Conservation (phyloP, 2,888 invertebrate genomes). For the Crepidodera aurea region DNA sequence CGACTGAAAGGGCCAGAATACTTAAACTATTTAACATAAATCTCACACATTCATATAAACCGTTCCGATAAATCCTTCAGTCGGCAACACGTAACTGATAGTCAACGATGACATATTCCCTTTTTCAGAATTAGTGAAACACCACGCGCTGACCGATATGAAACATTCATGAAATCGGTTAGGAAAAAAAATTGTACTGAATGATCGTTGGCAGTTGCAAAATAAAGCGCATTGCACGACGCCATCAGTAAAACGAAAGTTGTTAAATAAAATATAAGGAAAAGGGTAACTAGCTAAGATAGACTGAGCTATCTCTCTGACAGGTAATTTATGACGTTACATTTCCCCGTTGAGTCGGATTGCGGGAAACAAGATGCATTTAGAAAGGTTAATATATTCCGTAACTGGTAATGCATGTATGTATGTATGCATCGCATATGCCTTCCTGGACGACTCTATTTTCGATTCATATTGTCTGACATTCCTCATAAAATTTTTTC, state of each 20-base stretch:
- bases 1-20: too few relatives aligned
- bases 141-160: constrained; percentile 33
- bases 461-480: not conserved
- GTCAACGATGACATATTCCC: constrained; percentile 29
- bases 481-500: not conserved
- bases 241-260: constrained; percentile 42
- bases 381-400: constrained; percentile 47
- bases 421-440: constrained; percentile 16
- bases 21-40: not conserved
- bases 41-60: not conserved
- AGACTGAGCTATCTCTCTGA: constrained; percentile 22
- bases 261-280: constrained; percentile 46
- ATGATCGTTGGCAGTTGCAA: constrained; percentile 33
- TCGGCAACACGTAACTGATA: constrained; percentile 4
- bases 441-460: constrained; percentile 29
- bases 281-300: constrained; percentile 44
- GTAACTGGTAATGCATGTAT: constrained; percentile 22
- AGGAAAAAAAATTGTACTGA: not conserved
- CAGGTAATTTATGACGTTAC: constrained; percentile 43
- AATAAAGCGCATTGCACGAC: constrained; percentile 38
- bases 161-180: constrained; percentile 35
- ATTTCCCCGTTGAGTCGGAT: constrained; percentile 12
- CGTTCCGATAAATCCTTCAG: not conserved
- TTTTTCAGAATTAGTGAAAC: constrained; percentile 33
- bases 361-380: constrained; percentile 28